These are phyloP conservation scores for Cancer borealis DNA, from an alignment of 2,888 invertebrate species.

Conservation along the genomic window DNA sequence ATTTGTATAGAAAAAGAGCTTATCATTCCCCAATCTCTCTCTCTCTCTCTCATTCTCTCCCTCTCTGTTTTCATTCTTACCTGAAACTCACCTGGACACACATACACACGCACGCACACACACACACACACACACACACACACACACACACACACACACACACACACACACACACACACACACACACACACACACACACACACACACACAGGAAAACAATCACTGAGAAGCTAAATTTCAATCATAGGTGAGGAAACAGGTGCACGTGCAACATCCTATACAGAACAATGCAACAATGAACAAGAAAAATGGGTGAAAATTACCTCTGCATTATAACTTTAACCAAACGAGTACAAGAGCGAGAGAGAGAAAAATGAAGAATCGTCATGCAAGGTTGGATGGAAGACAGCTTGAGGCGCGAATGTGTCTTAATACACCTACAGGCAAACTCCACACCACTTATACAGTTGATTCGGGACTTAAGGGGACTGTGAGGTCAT, in stretches of 20 bases:
- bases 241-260: no score
- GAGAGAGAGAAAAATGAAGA: neutral
- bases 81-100: no score
- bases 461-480: neutral
- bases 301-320: slow-evolving; percentile 26
- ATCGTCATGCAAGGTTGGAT: neutral
- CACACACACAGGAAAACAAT: neutral
- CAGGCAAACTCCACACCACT: neutral
- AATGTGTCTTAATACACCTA: neutral
- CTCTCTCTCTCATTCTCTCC: neutral
- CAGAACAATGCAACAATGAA: slow-evolving; percentile 18
- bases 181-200: slow-evolving; percentile 43
- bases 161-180: slow-evolving; percentile 50
- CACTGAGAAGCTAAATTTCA: no score
- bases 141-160: neutral
- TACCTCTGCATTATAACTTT: slow-evolving; percentile 3
- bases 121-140: no score
- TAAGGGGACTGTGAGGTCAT: neutral
- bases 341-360: neutral
- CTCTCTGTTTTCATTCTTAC: neutral
- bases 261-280: neutral
- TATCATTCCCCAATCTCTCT: neutral
- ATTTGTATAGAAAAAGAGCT: neutral
- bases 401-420: neutral
- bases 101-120: no score